Evolutionary conservation across 2,113 vertebrate species (phyloP).

Genomic region (Prietella phreatophila): DNA sequence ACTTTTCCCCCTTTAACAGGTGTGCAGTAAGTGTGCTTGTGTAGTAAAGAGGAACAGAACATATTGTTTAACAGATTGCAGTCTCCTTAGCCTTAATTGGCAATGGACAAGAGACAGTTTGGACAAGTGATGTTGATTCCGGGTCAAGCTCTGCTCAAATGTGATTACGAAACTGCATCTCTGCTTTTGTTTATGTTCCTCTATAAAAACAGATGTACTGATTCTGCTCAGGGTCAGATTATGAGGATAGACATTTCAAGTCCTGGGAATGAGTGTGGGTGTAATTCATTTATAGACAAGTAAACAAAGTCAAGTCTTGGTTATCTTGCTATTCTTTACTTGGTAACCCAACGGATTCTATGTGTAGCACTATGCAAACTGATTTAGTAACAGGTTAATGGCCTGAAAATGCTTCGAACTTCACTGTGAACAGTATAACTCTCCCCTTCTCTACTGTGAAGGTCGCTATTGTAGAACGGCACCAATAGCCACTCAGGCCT

Average conservation of each 20-base stretch:
- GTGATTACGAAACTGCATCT: conserved; percentile 42
- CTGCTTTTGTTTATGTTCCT: conserved; percentile 8
- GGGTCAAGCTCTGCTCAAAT: conserved; percentile 42
- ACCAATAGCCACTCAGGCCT: background rate
- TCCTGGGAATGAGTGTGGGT: background rate
- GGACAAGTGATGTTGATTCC: conserved; percentile 45
- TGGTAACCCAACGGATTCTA: background rate
- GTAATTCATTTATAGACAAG: background rate
- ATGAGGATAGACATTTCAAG: conserved; percentile 12
- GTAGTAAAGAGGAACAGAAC: conserved; percentile 72
- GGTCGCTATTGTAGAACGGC: background rate
- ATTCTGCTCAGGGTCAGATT: conserved; percentile 15
- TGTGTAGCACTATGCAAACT: background rate
- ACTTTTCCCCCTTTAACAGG: conserved; percentile 44
- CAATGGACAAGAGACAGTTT: conserved; percentile 61
- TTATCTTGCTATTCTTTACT: background rate
- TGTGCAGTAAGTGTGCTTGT: conserved; percentile 66
- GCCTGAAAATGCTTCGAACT: background rate
- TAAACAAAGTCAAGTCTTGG: background rate
- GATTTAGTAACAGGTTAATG: background rate
- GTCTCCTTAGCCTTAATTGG: conserved; percentile 69
- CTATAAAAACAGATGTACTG: conserved; percentile 13
- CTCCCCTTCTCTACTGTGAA: background rate
- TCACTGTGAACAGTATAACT: background rate
- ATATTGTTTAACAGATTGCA: conserved; percentile 75